phyloP scores from a whole-genome alignment of 2,797 vertebrate genomes.

The Rhynchotus rufescens region DNA sequence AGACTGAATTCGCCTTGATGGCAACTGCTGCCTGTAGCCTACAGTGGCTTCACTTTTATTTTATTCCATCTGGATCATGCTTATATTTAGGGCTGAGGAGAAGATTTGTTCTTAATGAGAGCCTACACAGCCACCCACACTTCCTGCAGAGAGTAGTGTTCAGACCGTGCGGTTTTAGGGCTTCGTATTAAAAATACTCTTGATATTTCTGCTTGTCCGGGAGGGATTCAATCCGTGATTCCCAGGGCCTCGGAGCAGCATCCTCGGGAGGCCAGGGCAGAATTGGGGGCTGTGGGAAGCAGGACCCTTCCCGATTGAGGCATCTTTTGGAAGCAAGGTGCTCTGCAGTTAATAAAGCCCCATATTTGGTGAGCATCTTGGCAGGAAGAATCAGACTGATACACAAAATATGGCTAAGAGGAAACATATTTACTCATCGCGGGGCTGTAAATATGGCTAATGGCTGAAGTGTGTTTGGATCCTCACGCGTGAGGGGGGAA shows the following conservation, averaged over 20 bases:
- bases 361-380: slow-evolving; percentile 61
- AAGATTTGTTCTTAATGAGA: slow-evolving; percentile 66
- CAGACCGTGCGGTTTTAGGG: slow-evolving; percentile 14
- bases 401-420: slow-evolving; percentile 56
- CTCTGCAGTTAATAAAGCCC: slow-evolving; percentile 1
- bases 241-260: background rate
- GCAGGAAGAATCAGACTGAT: slow-evolving; percentile 37
- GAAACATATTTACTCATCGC: slow-evolving; percentile 46
- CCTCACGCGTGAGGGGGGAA: no score
- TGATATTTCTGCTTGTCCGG: background rate
- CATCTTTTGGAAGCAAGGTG: background rate
- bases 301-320: background rate
- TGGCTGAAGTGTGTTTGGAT: slow-evolving; percentile 16
- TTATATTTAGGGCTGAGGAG: slow-evolving; percentile 55
- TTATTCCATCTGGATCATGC: slow-evolving; percentile 35
- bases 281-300: background rate
- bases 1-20: background rate
- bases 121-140: slow-evolving; percentile 26
- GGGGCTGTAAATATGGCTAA: slow-evolving; percentile 38
- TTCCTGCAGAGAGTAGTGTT: slow-evolving; percentile 39
- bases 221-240: background rate
- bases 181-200: slow-evolving; percentile 27
- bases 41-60: slow-evolving; percentile 10
- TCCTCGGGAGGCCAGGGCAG: background rate
- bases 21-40: background rate